These are phyloP conservation scores for Rana temporaria DNA, from an alignment of 2,113 vertebrate genomes.

Conservation along the genomic window DNA sequence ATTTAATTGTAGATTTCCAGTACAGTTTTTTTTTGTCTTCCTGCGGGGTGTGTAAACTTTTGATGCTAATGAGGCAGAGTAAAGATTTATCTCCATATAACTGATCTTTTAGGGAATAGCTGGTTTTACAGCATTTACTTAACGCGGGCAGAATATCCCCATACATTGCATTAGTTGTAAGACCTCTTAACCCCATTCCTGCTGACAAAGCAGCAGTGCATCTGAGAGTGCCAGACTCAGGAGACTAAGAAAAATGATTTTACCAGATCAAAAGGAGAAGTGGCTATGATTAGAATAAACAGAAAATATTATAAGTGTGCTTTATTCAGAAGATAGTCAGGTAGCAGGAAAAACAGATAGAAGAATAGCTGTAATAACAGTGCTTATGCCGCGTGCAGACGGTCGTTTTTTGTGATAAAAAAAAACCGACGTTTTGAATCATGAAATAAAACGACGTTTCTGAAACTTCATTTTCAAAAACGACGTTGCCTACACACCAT, in stretches of 20 bases:
- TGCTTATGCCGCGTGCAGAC: no score
- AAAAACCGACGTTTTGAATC: no score
- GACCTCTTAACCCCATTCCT: slow-evolving; percentile 44
- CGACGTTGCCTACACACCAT: no score
- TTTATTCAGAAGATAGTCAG: no score
- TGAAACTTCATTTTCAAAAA: no score
- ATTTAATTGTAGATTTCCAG: slow-evolving; percentile 54
- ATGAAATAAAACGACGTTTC: no score
- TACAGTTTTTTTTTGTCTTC: slow-evolving; percentile 10
- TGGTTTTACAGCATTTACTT: slow-evolving; percentile 45
- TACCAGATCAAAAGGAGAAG: no score
- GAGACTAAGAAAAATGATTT: neutral
- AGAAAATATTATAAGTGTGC: no score
- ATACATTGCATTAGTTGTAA: slow-evolving; percentile 45
- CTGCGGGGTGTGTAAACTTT: slow-evolving; percentile 47
- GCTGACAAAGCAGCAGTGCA: slow-evolving; percentile 29
- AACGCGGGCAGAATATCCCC: slow-evolving; percentile 24
- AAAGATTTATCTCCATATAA: slow-evolving; percentile 51
- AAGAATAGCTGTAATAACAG: no score
- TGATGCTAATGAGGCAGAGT: slow-evolving; percentile 52
- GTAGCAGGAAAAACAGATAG: no score
- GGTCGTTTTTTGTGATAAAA: no score
- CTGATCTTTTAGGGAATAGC: slow-evolving; percentile 52
- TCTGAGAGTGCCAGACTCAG: neutral
- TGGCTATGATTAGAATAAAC: no score